Conservation (phyloP, 2,888 invertebrate species). For the Autographa gamma region DNA sequence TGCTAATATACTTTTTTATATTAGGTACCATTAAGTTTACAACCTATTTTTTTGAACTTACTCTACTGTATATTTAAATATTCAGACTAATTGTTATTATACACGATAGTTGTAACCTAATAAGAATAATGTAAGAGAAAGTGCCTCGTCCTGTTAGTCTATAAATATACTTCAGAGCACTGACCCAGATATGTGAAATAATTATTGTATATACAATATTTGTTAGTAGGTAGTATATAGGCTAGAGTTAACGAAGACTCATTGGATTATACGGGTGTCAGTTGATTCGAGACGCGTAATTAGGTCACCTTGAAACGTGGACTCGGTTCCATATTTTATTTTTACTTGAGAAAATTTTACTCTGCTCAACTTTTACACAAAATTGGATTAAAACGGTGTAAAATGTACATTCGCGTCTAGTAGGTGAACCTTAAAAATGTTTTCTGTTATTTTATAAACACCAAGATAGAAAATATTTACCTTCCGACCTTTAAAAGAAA, state of each 20-base stretch:
- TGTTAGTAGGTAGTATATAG: slow-evolving; percentile 33
- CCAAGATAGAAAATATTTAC: slow-evolving; percentile 18
- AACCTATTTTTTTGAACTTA: slow-evolving; percentile 42
- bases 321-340: slow-evolving; percentile 52
- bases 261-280: slow-evolving; percentile 61
- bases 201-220: slow-evolving; percentile 9
- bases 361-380: slow-evolving; percentile 31
- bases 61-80: slow-evolving; percentile 25
- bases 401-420: slow-evolving; percentile 31
- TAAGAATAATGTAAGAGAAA: not conserved
- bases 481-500: not conserved
- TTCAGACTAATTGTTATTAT: slow-evolving; percentile 20
- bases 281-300: slow-evolving; percentile 62
- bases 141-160: not conserved
- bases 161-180: not conserved
- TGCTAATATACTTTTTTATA: slow-evolving; percentile 52
- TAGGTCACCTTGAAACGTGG: slow-evolving; percentile 61
- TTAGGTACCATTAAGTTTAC: slow-evolving; percentile 28
- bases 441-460: slow-evolving; percentile 13
- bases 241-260: slow-evolving; percentile 55
- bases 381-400: slow-evolving; percentile 45
- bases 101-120: slow-evolving; percentile 14
- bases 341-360: slow-evolving; percentile 38
- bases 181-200: slow-evolving; percentile 5
- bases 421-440: slow-evolving; percentile 18